A percentile compares a stretch with the other conserved stretches of the same genome.
These are phyloP conservation scores for Eulemur albifrons DNA, from an alignment of 2,797 vertebrate species.

Conservation along the genomic window DNA sequence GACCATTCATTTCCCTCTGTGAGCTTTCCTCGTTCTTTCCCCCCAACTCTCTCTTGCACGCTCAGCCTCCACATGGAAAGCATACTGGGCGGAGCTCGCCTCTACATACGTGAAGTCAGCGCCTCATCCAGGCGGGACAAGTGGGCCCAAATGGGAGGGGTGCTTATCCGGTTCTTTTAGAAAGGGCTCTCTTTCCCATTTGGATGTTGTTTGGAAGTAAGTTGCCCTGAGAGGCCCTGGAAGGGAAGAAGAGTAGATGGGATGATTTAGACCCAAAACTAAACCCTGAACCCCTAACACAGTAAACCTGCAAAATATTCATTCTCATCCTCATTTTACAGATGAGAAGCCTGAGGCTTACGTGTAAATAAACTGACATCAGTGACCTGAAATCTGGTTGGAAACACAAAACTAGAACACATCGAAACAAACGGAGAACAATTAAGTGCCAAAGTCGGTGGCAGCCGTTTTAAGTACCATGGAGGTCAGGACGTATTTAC, in stretches of 20 bases:
- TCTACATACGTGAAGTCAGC: not conserved
- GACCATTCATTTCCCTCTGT: not conserved
- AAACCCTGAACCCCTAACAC: not conserved
- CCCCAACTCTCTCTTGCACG: not conserved
- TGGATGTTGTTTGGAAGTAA: not conserved
- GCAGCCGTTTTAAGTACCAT: not conserved
- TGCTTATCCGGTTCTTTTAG: not conserved
- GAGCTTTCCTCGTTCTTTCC: not conserved
- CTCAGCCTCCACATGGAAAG: not conserved
- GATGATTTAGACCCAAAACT: not conserved
- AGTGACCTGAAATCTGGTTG: not conserved
- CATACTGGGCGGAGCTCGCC: not conserved
- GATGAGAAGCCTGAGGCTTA: conserved; percentile 23
- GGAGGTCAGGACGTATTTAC: not conserved
- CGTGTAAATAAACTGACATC: not conserved
- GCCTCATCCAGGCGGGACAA: not conserved
- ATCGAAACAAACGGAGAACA: not conserved
- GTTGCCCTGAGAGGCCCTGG: not conserved
- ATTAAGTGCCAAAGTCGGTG: not conserved
- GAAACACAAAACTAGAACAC: conserved; percentile 35
- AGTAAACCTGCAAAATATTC: not conserved
- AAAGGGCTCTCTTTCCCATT: not conserved
- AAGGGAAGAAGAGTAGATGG: not conserved
- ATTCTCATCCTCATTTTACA: conserved; percentile 1
- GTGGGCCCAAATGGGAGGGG: not conserved